A percentile compares a stretch with the other conserved stretches of the same genome.
Conservation (phyloP, 2,888 invertebrate species). For the Laspeyria flexula region DNA sequence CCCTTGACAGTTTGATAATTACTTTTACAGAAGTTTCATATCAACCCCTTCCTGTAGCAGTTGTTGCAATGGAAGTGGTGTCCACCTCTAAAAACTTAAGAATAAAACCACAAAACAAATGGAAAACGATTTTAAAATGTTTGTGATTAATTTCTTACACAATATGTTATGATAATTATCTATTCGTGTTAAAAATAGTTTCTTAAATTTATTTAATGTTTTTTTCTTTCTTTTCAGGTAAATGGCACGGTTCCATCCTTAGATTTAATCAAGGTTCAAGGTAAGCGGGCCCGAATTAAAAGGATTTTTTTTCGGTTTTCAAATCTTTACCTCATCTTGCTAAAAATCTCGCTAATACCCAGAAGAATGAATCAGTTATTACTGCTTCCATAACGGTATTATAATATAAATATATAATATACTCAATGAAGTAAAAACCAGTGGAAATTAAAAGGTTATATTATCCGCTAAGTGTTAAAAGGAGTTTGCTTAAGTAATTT, state of each 20-base stretch:
- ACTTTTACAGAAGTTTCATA: too few relatives aligned
- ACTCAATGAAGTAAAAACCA: constrained; percentile 19
- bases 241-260: not conserved
- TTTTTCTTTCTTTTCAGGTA: constrained; percentile 4
- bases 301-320: constrained; percentile 17
- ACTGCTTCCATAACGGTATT: constrained; percentile 50
- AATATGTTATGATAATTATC: too few relatives aligned
- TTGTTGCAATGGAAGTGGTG: too few relatives aligned
- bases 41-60: too few relatives aligned
- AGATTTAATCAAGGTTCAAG: not conserved
- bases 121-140: too few relatives aligned
- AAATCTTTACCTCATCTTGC: constrained; percentile 19
- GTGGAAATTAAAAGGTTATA: constrained; percentile 9
- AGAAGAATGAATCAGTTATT: constrained; percentile 41
- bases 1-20: too few relatives aligned
- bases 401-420: constrained; percentile 21
- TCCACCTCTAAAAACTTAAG: too few relatives aligned
- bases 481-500: not conserved
- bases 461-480: constrained; percentile 24
- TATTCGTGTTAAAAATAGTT: too few relatives aligned
- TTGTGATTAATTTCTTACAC: too few relatives aligned
- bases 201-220: not conserved
- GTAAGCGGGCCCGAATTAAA: constrained; percentile 2
- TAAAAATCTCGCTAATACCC: constrained; percentile 23
- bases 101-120: too few relatives aligned